Evolutionary conservation across 2,113 vertebrate species (phyloP).

Genomic region (Hiodon alosoides): DNA sequence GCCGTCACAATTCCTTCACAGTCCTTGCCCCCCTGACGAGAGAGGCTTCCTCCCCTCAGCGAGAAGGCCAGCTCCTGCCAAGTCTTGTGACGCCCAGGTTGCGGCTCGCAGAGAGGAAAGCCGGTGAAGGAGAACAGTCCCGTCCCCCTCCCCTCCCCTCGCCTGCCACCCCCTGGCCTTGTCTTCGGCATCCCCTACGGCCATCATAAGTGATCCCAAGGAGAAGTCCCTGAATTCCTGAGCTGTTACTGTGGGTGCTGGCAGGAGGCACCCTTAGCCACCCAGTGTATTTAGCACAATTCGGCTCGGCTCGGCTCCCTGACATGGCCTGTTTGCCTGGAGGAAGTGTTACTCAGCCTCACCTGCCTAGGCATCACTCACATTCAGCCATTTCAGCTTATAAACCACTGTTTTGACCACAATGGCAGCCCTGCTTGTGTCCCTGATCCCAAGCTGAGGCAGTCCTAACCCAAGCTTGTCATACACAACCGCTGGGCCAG

Average conservation of each 20-base stretch:
- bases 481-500: no score
- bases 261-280: neutral
- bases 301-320: no score
- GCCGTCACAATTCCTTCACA: conserved; percentile 20
- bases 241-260: no score
- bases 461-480: no score
- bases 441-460: no score
- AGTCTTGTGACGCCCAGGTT: conserved; percentile 10
- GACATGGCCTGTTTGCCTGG: no score
- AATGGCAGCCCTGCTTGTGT: no score
- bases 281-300: neutral
- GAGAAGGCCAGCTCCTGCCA: conserved; percentile 34
- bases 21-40: conserved; percentile 21
- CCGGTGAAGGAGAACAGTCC: neutral
- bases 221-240: no score
- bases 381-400: no score
- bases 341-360: neutral
- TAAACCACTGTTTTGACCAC: no score
- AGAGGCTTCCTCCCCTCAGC: conserved; percentile 15
- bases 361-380: neutral
- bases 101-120: conserved; percentile 28
- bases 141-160: neutral
- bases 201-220: no score
- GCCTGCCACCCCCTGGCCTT: no score
- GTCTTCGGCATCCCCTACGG: neutral